Base-by-base conservation (phyloP, 2,888 invertebrate species). In the Neoascia interrupta region DNA sequence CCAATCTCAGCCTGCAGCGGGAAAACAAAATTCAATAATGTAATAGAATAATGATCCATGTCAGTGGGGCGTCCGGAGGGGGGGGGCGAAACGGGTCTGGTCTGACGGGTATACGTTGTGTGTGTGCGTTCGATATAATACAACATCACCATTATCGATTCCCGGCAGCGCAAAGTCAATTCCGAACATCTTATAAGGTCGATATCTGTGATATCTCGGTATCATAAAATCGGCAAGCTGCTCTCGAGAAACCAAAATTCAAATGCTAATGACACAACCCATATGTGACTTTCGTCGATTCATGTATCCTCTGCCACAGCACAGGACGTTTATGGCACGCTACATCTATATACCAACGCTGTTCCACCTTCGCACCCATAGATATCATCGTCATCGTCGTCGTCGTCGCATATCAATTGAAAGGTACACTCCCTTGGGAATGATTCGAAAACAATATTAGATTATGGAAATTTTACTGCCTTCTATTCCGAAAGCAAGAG, bases 311-410 rank as follows among this genome's bases (percentile, higher is more conserved):
- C 39, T n/a, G n/a, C n/a, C n/a, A n/a, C n/a, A n/a, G n/a, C n/a
- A n/a, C n/a, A 8, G 23, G 36, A 31, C 31, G 11, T 31, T n/a
- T 31, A 31, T 6, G 8, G 31, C 19, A 18, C 19, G 5, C 18
- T 23, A 41, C 31, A n/a, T 6, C 3, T 5, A 8, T 31, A 26
- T 19, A 19, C 5, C 15, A 37, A n/a, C 31, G 31, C 31, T 31
- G 3, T 47, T 54, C 41, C 16, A 53, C 39, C 61, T 61, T 26
- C 15, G 26, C 18, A 4, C 26, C 34, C 51, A 41, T 85, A 81
- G 84, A 81, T 70, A 76, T 81, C 83, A 56, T 63, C 68, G 39
- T 11, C 69, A 80, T 66, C 83, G 81, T 84, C 85, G 84, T 84
- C 49, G 37, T 36, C 73, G 60, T 66, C 73, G 79, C 79, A 79